Percentiles rank a stretch among this genome's conserved stretches.
Evolutionary conservation across 2,888 invertebrate species (phyloP).

Genomic region (Tenthredo mesomela): DNA sequence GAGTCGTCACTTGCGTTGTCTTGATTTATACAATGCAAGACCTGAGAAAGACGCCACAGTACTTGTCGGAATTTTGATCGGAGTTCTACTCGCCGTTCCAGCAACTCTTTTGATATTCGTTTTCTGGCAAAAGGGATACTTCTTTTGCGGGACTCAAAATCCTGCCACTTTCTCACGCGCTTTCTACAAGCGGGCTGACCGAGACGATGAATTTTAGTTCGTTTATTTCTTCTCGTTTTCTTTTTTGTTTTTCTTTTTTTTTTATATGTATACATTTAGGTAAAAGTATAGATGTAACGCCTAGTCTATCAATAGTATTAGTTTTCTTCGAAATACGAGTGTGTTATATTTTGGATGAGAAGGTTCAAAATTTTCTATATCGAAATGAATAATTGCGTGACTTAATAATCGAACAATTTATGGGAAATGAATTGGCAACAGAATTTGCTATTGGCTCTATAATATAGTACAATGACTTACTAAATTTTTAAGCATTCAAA

Average conservation of each 20-base stretch:
- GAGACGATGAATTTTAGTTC: conserved; percentile 78
- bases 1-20: conserved; percentile 83
- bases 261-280: not conserved
- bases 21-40: conserved; percentile 83
- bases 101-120: conserved; percentile 82
- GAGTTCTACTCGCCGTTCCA: conserved; percentile 85
- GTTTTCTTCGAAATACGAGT: not conserved
- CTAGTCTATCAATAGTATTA: not conserved
- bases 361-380: not conserved
- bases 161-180: conserved; percentile 84
- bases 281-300: not conserved
- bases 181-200: conserved; percentile 85
- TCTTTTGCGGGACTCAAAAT: conserved; percentile 81
- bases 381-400: not conserved
- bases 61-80: conserved; percentile 85
- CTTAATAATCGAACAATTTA: not conserved
- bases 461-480: not conserved
- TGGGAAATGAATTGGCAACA: not conserved
- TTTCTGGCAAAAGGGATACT: conserved; percentile 84
- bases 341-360: not conserved
- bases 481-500: not conserved
- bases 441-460: not conserved
- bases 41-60: conserved; percentile 86
- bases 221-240: not conserved
- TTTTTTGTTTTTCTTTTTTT: not conserved